A percentile compares a stretch with the other conserved stretches of the same genome.
phyloP scores from a whole-genome alignment of 2,888 invertebrate genomes.

The Toxonevra muliebris region DNA sequence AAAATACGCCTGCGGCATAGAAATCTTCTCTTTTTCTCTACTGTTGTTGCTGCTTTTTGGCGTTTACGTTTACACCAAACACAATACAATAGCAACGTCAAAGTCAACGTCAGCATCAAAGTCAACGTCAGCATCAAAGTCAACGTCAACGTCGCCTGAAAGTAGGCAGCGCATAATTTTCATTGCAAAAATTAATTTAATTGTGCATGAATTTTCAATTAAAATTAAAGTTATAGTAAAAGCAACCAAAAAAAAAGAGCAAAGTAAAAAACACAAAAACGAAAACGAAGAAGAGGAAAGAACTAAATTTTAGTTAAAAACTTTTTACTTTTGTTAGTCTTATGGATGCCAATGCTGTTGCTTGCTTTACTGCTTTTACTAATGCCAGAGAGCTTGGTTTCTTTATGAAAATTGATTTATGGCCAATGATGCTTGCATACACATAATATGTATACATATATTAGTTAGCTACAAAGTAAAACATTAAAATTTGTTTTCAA shows the following conservation, averaged over 20 bases:
- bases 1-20: too few relatives aligned
- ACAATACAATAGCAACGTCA: not conserved
- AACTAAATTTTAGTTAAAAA: not conserved
- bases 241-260: not conserved
- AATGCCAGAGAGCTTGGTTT: not conserved
- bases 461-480: too few relatives aligned
- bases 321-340: conserved; percentile 1
- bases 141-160: conserved; percentile 15
- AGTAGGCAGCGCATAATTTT: conserved; percentile 24
- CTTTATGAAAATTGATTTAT: too few relatives aligned
- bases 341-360: not conserved
- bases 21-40: too few relatives aligned
- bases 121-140: not conserved
- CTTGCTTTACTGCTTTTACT: not conserved
- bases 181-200: conserved; percentile 48
- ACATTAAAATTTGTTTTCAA: too few relatives aligned
- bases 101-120: not conserved
- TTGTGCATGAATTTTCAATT: conserved; percentile 56
- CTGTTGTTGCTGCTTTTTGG: too few relatives aligned
- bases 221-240: conserved; percentile 47
- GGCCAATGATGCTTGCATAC: too few relatives aligned
- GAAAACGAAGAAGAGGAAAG: not conserved
- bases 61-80: not conserved
- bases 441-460: too few relatives aligned
- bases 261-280: too few relatives aligned